Evolutionary conservation across 2,113 vertebrate species (phyloP).

Genomic region (Canis aureus): DNA sequence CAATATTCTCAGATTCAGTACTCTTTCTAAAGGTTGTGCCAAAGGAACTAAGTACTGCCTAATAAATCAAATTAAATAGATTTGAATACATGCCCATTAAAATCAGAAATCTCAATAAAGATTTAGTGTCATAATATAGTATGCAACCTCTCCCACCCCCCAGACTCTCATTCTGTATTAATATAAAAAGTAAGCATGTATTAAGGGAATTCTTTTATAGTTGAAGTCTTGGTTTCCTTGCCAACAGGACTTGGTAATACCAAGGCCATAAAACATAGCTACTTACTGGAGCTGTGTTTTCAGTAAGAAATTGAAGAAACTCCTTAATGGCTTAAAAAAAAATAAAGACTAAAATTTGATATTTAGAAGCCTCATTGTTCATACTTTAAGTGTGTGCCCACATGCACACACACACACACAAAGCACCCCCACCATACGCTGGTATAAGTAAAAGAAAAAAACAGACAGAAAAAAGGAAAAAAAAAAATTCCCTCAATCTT

Average conservation of each 20-base stretch:
- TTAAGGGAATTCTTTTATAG: slow-evolving; percentile 5
- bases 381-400: background rate
- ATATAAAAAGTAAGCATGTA: slow-evolving; percentile 10
- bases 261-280: slow-evolving; percentile 4
- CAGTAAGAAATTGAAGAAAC: slow-evolving; percentile 27
- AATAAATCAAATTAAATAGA: slow-evolving; percentile 17
- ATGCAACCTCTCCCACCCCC: background rate
- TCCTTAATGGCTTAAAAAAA: slow-evolving; percentile 43
- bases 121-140: background rate
- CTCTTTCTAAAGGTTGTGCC: slow-evolving; percentile 1
- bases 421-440: background rate
- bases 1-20: slow-evolving; percentile 47
- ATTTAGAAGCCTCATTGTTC: slow-evolving; percentile 28
- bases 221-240: slow-evolving; percentile 26
- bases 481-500: background rate
- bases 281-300: background rate
- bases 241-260: background rate
- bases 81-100: slow-evolving; percentile 39
- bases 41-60: slow-evolving; percentile 36
- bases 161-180: slow-evolving; percentile 10
- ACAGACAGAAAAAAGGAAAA: background rate
- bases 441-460: background rate
- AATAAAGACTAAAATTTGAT: slow-evolving; percentile 47
- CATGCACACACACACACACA: background rate
- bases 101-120: slow-evolving; percentile 31